phyloP scores from a whole-genome alignment of 2,888 invertebrate species.

The Eupithecia vulgata region DNA sequence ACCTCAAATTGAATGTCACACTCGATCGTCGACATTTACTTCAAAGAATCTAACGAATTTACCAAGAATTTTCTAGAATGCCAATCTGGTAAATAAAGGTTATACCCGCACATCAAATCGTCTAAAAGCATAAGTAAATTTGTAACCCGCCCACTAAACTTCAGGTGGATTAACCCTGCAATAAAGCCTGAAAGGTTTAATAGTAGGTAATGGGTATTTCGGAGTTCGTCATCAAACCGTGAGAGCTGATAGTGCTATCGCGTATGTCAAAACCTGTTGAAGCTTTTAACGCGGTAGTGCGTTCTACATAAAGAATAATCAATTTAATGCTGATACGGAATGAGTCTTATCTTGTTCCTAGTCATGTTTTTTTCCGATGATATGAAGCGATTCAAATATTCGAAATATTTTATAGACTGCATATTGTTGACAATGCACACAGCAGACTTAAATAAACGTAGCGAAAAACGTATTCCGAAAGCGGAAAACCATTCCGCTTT shows the following conservation, averaged over 20 bases:
- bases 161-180: slow-evolving; percentile 57
- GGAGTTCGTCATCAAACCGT: slow-evolving; percentile 53
- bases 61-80: slow-evolving; percentile 16
- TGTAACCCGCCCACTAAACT: slow-evolving; percentile 56
- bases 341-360: slow-evolving; percentile 21
- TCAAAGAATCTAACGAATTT: slow-evolving; percentile 27
- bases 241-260: slow-evolving; percentile 61
- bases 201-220: slow-evolving; percentile 67
- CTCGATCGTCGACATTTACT: slow-evolving; percentile 15
- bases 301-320: slow-evolving; percentile 36
- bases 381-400: background rate
- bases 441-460: background rate
- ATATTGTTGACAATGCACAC: background rate
- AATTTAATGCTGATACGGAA: slow-evolving; percentile 38
- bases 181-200: slow-evolving; percentile 70
- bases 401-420: background rate
- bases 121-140: slow-evolving; percentile 38
- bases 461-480: too few species aligned
- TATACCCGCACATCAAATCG: slow-evolving; percentile 31
- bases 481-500: background rate
- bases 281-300: slow-evolving; percentile 51
- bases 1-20: slow-evolving; percentile 10
- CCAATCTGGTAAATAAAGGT: slow-evolving; percentile 22
- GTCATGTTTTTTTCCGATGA: background rate
- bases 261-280: slow-evolving; percentile 42